phyloP scores from a whole-genome alignment of 2,113 vertebrate species.

The Collichthys lucidus region DNA sequence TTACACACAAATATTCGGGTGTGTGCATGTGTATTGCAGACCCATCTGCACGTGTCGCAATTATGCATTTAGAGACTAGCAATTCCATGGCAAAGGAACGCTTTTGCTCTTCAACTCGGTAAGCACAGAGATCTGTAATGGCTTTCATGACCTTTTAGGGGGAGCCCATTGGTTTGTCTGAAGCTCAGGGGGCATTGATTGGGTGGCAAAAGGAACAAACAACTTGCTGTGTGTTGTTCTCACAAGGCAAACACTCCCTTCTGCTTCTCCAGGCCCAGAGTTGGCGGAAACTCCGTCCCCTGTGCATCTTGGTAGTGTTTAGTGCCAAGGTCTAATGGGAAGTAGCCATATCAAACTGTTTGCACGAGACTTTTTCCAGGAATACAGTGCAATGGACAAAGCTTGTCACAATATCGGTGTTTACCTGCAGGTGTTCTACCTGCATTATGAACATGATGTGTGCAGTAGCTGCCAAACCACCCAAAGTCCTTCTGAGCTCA shows the following conservation, averaged over 20 bases:
- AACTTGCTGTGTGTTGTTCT: conserved; percentile 61
- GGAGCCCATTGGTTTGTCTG: conserved; percentile 66
- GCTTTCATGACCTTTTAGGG: conserved; percentile 71
- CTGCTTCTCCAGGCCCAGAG: conserved; percentile 29
- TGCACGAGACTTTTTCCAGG: conserved; percentile 47
- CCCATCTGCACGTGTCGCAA: conserved; percentile 26
- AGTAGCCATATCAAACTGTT: conserved; percentile 61
- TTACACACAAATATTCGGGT: conserved; percentile 54
- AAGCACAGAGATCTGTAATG: conserved; percentile 59
- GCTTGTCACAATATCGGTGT: conserved; percentile 38
- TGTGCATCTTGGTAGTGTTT: conserved; percentile 25
- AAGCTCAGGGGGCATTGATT: conserved; percentile 78
- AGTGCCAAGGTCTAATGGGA: conserved; percentile 54
- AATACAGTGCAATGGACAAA: conserved; percentile 33
- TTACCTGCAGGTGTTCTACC: neutral
- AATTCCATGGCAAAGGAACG: conserved; percentile 8
- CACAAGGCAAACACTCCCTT: conserved; percentile 65
- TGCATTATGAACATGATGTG: conserved; percentile 3
- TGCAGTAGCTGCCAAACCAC: neutral
- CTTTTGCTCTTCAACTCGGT: conserved; percentile 57
- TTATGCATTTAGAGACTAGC: conserved; percentile 19
- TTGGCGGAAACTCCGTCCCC: conserved; percentile 44
- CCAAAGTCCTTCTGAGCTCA: neutral
- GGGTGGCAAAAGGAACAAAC: conserved; percentile 81
- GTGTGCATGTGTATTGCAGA: neutral